Percentiles rank a stretch among this genome's conserved stretches.
Conservation (phyloP, 2,113 vertebrate species). For the Oenanthe melanoleuca region DNA sequence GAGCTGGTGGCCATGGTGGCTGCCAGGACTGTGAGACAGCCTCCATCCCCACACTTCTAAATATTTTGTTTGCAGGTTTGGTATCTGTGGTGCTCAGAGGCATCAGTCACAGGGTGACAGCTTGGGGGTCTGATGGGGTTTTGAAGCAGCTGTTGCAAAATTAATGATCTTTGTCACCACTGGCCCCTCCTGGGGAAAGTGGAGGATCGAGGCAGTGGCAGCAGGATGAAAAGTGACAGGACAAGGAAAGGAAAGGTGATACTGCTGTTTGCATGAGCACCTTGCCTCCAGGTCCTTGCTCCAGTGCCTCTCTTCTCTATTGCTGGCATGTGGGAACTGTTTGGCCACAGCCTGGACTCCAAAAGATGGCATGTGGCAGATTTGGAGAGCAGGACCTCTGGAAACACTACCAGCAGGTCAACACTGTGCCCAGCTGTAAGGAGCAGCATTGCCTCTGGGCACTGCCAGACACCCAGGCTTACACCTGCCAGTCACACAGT, state of each 20-base stretch:
- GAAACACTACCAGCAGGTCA: not conserved
- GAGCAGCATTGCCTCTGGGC: not conserved
- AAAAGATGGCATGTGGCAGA: not conserved
- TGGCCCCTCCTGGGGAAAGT: not conserved
- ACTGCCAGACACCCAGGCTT: not conserved
- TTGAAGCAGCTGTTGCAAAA: not conserved
- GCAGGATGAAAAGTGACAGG: not conserved
- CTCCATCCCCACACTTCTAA: rapidly evolving
- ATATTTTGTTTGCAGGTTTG: not conserved
- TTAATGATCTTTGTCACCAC: not conserved
- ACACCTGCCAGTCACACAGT: not conserved
- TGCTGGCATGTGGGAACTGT: not conserved
- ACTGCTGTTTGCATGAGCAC: not conserved
- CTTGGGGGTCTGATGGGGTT: not conserved
- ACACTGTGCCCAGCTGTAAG: not conserved
- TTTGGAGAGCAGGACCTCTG: not conserved
- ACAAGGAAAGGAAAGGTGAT: not conserved
- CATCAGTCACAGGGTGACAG: not conserved
- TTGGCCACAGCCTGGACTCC: not conserved
- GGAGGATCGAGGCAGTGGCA: not conserved
- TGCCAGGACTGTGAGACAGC: rapidly evolving
- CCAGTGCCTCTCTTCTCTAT: not conserved
- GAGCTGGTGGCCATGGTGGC: not conserved
- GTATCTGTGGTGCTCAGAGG: not conserved
- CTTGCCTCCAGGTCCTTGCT: not conserved